phyloP scores from a whole-genome alignment of 2,113 vertebrate genomes.

The Lepidothrix coronata region DNA sequence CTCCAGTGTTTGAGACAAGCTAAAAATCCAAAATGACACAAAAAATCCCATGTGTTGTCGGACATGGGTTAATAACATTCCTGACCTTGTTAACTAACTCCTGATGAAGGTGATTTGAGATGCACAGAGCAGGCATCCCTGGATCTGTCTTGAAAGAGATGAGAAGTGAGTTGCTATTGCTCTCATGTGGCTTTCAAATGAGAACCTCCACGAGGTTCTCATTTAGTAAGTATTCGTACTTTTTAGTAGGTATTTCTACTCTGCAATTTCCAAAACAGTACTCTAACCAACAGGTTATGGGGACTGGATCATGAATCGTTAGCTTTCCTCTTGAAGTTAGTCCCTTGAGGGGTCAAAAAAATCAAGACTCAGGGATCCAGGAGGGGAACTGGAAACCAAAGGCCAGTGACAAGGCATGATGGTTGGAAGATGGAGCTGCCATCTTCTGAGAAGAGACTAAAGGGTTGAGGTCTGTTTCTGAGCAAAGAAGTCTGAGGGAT shows the following conservation, averaged over 20 bases:
- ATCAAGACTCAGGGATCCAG: not conserved
- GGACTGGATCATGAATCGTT: not conserved
- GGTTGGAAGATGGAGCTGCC: not conserved
- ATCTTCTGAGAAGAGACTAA: not conserved
- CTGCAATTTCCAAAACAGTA: not conserved
- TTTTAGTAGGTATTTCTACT: not conserved
- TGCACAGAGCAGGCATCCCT: not conserved
- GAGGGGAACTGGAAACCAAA: not conserved
- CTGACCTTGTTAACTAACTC: not conserved
- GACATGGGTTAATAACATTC: not conserved
- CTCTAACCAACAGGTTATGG: not conserved
- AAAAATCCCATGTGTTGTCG: not conserved
- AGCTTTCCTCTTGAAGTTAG: not conserved
- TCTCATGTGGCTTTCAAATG: not conserved
- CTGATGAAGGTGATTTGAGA: not conserved
- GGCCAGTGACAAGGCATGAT: not conserved
- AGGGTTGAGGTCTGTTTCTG: not conserved
- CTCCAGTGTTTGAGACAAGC: not conserved
- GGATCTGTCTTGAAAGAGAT: not conserved
- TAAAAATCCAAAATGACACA: not conserved
- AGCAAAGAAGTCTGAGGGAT: not conserved
- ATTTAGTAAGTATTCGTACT: not conserved
- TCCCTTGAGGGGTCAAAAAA: not conserved
- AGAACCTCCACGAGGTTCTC: not conserved
- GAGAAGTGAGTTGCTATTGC: not conserved